Base-by-base conservation (phyloP, 2,888 invertebrate genomes). In the Dolichomitus sp. region DNA sequence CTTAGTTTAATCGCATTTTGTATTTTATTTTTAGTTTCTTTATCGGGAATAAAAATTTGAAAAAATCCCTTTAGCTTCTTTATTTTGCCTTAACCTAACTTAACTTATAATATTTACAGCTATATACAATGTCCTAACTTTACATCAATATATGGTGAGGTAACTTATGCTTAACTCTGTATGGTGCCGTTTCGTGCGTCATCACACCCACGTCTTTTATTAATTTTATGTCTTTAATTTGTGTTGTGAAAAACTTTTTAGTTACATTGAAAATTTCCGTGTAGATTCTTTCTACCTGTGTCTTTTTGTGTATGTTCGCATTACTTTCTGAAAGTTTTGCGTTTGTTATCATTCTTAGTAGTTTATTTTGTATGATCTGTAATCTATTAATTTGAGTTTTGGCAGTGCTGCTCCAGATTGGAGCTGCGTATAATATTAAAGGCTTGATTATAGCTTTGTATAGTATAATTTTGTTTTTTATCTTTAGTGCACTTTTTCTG, bases 371-470 rank as follows among this genome's bases (percentile, higher is more conserved):
- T 1, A 68, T 30, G 0, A 69, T 69, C 75, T 84, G 84, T 23
- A 86, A 42, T 37, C 19, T 52, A 50, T 75, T 77, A 11, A 76
- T 30, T 6, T 74, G 72, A 1, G 82, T 59, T 17, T 70, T 69
- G 1, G 68, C 37, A 0, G 85, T 76, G 33, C 68, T 73, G 19
- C 84, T 75, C 85, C 85, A 86, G 2, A 81, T 57, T n/a, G 68
- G 68, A 0, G 50, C 7, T n/a, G 73, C 69, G 57, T 81, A 76
- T 17, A 63, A n/a, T 1, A 69, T 30, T 0, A 65, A 48, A 3
- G 88, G 88, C 40, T 84, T 66, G 0, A 89, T 86, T 12, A 88
- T 80, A 6, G 83, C 63, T 19, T 85, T 90, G 63, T 90, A 89
- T 23, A 23, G 23, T 23, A 23, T 23, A 23, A 23, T 23, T 23